Base-by-base conservation (phyloP, 2,113 vertebrate species). In the Lampris megalopsis region DNA sequence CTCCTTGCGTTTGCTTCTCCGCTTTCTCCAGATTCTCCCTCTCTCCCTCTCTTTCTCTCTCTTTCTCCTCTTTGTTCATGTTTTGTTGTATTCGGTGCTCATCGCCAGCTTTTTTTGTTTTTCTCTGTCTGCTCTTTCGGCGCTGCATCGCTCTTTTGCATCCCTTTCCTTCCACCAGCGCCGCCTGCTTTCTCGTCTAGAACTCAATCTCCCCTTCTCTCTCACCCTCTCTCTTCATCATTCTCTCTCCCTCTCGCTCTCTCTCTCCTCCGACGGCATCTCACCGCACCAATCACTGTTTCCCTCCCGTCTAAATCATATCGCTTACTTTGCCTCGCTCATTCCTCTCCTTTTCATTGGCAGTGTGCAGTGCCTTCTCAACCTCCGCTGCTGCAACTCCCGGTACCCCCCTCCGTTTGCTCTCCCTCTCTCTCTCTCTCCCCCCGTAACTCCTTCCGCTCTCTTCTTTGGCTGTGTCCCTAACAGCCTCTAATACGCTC, bases 401-500 rank as follows among this genome's bases (percentile, higher is more conserved):
- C 52, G 60, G 11, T 68, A 80, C 58, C 66, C 47, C 59, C 45
- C 58, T 65, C 58, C n/a, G 7, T 35, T 47, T 24, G 0, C 57
- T 37, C 52, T 57, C 79, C 69, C 49, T 38, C 57, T 72, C 59
- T 42, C 84, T 68, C n/a, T 68, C 66, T 79, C 76, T 75, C 56
- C 60, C 80, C 76, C 50, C 47, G 77, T 58, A 64, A 60, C 63
- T 60, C 67, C 59, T 45, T 60, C 54, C 69, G 65, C 70, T 67
- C 69, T 78, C 72, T 69, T 78, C 37, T 57, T 56, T 36, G 43
- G 63, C 73, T 75, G 71, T 75, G 69, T 78, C 83, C 90, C 83
- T 87, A 86, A 82, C 87, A 86, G 91, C 73, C 67, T 91, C 85
- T 90, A 92, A 92, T 91, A 91, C 81, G 79, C 79, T 80, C 79